Conservation (phyloP, 2,797 vertebrate species). For the Tangara arthus region DNA sequence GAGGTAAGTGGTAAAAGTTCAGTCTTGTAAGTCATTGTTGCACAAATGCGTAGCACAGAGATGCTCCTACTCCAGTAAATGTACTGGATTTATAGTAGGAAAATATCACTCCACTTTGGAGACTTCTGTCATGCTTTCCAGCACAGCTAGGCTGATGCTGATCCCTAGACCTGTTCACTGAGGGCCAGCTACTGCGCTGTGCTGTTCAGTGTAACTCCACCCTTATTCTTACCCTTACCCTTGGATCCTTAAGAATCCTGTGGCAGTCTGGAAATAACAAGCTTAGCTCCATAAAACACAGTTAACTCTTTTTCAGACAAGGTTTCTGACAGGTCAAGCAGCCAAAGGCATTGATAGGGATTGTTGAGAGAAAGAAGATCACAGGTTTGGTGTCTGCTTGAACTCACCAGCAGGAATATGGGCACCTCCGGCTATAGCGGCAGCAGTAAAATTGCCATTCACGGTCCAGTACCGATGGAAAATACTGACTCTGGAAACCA, state of each 20-base stretch:
- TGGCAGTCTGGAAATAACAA: background rate
- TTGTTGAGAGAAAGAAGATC: background rate
- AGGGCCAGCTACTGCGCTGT: accelerated
- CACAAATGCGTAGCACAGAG: background rate
- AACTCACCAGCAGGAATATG: constrained; percentile 93
- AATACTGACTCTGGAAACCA: constrained; percentile 94
- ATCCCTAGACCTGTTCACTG: background rate
- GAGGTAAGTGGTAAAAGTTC: background rate
- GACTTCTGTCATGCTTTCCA: background rate
- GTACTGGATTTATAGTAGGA: background rate
- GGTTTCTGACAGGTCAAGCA: background rate
- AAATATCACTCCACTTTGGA: background rate
- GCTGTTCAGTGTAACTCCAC: background rate
- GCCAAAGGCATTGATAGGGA: background rate
- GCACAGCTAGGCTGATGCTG: background rate
- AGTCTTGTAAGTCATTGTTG: background rate
- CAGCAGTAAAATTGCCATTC: constrained; percentile 99
- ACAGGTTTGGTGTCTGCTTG: background rate
- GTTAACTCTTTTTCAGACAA: background rate
- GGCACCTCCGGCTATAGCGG: constrained; percentile 88
- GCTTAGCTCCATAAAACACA: background rate
- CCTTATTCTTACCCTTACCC: background rate
- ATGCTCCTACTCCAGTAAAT: background rate
- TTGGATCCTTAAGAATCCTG: background rate
- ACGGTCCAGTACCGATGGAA: constrained; percentile 90